Evolutionary conservation across 2,113 vertebrate species (phyloP).

Genomic region (Bubalus kerabau): DNA sequence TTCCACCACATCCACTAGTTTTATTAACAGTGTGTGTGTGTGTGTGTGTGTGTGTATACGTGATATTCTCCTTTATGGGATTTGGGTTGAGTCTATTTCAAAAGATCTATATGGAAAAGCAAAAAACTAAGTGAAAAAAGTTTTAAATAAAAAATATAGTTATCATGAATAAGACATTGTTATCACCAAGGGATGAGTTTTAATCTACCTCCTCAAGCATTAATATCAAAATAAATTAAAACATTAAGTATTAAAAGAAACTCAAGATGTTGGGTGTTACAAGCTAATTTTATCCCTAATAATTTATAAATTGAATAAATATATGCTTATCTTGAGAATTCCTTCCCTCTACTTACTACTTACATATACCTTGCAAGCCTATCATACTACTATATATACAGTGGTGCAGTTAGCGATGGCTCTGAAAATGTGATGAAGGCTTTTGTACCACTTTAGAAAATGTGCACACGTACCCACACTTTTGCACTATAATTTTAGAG

Average conservation of each 20-base stretch:
- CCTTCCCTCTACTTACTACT: neutral
- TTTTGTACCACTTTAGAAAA: neutral
- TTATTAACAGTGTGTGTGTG: neutral
- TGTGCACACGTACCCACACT: neutral
- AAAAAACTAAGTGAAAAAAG: neutral
- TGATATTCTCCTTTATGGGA: neutral
- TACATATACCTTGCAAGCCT: neutral
- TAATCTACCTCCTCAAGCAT: neutral
- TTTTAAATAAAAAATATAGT: neutral
- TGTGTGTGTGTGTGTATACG: neutral
- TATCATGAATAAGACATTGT: neutral
- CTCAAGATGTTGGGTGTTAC: neutral
- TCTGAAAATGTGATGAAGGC: neutral
- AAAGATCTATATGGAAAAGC: neutral
- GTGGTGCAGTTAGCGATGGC: accelerated
- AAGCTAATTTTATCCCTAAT: neutral
- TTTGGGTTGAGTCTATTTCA: neutral
- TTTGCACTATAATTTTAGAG: neutral
- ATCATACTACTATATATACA: neutral
- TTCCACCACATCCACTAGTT: neutral
- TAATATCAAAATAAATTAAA: neutral
- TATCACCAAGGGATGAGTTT: neutral
- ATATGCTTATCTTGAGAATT: neutral
- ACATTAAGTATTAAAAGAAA: neutral
- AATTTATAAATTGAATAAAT: neutral